Evolutionary conservation across 2,888 invertebrate species (phyloP), one percentile per base, ranked within the genome.

Genomic region (Cryptophagus acutangulus): DNA sequence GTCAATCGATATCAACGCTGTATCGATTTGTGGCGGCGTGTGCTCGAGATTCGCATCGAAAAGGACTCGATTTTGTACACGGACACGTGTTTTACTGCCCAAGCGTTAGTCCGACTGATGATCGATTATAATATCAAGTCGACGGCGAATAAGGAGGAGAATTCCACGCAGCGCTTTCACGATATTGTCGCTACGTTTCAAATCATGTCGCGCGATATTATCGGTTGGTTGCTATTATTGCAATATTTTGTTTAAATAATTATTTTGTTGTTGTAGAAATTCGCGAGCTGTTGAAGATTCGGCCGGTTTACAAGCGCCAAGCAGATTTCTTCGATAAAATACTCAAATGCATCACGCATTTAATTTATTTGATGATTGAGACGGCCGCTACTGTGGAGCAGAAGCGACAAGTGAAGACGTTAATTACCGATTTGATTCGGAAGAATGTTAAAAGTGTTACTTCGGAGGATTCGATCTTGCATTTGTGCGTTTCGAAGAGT

Each of bases 21-120:
- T 70, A 82, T 90, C 48, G 87, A 89, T 66, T 74, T 93, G 40
- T 94, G 93, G 93, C 75, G 78, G 44, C 80, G 89, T 69, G 85
- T 87, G 37, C 74, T 92, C 40, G 81, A 86, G 66, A 77, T 91
- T 46, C 78, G 91, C 50, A 81, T 90, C 10, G 76, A 79, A 57
- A 83, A 82, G 64, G 87, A 87, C 72, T 81, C 89, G 36, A 79
- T 86, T 65, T 72, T 84, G 43, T 76, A 76, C 65, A 78, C 82
- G 44, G 92, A 92, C 70, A 87, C 91, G 31, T 84, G 87, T 65
- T 90, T 88, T 69, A 82, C 88, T 38, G 87, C 88, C 42, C 85
- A 89, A 72, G 89, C 91, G 14, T 73, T 93, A 37, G 86, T 91
- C 45, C 79, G 88, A 54, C 76, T 91, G 45, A 84, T 89, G 80